Conservation (phyloP, 2,888 invertebrate species). For the Phymatocera aterrima region DNA sequence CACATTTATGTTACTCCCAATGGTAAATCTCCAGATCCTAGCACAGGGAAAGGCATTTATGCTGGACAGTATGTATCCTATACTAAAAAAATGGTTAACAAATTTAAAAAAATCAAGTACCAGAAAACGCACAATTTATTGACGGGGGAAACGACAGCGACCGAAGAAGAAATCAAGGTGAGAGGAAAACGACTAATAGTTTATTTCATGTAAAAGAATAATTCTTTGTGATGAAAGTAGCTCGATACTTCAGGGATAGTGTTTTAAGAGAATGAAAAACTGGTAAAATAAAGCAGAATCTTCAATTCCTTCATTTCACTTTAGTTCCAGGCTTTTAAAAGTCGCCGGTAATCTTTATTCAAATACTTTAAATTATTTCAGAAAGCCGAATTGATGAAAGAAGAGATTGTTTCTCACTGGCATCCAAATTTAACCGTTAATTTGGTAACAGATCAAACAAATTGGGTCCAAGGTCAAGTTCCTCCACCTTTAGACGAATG, state of each 20-base stretch:
- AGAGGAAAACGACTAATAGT: too few species aligned
- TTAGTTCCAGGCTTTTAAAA: neutral
- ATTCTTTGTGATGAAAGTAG: too few species aligned
- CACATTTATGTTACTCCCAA: slow-evolving; percentile 91
- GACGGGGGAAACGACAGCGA: slow-evolving; percentile 91
- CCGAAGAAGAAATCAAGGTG: slow-evolving; percentile 83
- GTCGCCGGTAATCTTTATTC: neutral
- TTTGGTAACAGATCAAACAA: slow-evolving; percentile 95
- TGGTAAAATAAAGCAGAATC: neutral
- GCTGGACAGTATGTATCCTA: slow-evolving; percentile 84
- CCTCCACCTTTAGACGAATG: slow-evolving; percentile 95
- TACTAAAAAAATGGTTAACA: slow-evolving; percentile 89
- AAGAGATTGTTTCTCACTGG: slow-evolving; percentile 98
- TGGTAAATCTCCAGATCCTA: slow-evolving; percentile 90
- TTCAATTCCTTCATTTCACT: neutral
- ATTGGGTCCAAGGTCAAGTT: slow-evolving; percentile 93
- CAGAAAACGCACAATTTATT: slow-evolving; percentile 94
- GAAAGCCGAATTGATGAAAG: slow-evolving; percentile 86
- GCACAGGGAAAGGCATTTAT: slow-evolving; percentile 79
- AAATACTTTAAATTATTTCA: slow-evolving; percentile 68
- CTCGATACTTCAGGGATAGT: neutral
- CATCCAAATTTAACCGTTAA: slow-evolving; percentile 99
- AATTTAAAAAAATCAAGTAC: slow-evolving; percentile 91
- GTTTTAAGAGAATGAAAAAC: neutral
- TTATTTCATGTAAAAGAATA: too few species aligned